Evolutionary conservation across 2,113 vertebrate species (phyloP).

Genomic region (Oreochromis tanganicae): DNA sequence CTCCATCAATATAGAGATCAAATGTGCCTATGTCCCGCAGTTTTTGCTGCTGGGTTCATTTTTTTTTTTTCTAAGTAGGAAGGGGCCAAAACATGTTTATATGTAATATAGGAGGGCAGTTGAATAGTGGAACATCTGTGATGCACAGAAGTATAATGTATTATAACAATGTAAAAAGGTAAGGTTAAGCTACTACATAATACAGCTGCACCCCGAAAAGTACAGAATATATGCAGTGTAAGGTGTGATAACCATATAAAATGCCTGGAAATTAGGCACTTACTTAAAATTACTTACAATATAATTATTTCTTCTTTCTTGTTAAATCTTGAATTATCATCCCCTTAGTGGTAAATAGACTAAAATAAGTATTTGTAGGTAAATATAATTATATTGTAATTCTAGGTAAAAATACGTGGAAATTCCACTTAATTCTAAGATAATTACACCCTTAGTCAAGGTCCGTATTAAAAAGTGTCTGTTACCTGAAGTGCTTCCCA

Average conservation of each 20-base stretch:
- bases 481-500: neutral
- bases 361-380: neutral
- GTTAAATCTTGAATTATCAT: neutral
- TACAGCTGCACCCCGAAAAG: neutral
- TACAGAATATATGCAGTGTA: neutral
- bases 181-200: neutral
- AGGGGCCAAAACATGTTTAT: neutral
- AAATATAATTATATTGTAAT: neutral
- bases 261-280: neutral
- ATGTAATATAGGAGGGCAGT: neutral
- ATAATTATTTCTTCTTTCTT: neutral
- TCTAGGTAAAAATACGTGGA: neutral
- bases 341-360: too few species aligned
- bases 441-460: neutral
- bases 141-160: neutral
- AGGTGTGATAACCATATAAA: neutral
- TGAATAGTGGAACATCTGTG: neutral
- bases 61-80: neutral
- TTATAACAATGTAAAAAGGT: neutral
- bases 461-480: neutral
- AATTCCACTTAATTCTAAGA: neutral
- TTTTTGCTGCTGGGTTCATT: neutral
- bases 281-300: neutral
- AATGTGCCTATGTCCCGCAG: neutral
- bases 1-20: neutral